Conservation (phyloP, 2,113 vertebrate genomes). For the Scatophagus argus region DNA sequence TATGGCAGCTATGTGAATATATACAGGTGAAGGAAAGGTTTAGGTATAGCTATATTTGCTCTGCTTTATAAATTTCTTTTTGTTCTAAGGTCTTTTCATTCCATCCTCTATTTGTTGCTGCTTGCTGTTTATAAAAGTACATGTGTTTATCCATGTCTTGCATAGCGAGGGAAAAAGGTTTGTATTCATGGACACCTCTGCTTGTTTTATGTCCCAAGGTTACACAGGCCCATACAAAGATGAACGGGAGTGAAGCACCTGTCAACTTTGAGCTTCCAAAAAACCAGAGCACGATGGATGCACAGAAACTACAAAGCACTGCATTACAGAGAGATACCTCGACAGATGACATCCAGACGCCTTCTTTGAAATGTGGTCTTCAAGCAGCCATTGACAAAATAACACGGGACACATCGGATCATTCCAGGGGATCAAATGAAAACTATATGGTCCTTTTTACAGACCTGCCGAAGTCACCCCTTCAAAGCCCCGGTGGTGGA, state of each 20-base stretch:
- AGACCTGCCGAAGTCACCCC: constrained; percentile 60
- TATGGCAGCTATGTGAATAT: background rate
- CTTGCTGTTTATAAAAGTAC: constrained; percentile 65
- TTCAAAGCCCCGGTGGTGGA: constrained; percentile 29
- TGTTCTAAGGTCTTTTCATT: constrained; percentile 10
- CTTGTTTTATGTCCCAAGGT: constrained; percentile 72
- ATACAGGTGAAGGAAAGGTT: background rate
- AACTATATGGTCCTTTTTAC: constrained; percentile 51
- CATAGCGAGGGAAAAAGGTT: constrained; percentile 65
- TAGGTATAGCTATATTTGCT: background rate
- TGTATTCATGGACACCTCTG: constrained; percentile 71
- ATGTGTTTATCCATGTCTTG: constrained; percentile 57
- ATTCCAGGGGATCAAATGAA: constrained; percentile 70
- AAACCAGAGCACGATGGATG: background rate
- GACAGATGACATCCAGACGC: constrained; percentile 40
- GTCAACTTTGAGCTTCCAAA: constrained; percentile 49
- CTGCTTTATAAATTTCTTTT: constrained; percentile 4
- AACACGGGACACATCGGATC: constrained; percentile 51
- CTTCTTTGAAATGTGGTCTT: constrained; percentile 27
- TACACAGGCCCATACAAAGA: constrained; percentile 67
- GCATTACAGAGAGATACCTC: constrained; percentile 12
- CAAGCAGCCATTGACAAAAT: constrained; percentile 38
- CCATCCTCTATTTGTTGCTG: constrained; percentile 43
- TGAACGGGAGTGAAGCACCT: constrained; percentile 70
- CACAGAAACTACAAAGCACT: constrained; percentile 38